Percentiles rank a stretch among this genome's conserved stretches.
phyloP scores from a whole-genome alignment of 2,797 vertebrate genomes.

The Aselliscus stoliczkanus region DNA sequence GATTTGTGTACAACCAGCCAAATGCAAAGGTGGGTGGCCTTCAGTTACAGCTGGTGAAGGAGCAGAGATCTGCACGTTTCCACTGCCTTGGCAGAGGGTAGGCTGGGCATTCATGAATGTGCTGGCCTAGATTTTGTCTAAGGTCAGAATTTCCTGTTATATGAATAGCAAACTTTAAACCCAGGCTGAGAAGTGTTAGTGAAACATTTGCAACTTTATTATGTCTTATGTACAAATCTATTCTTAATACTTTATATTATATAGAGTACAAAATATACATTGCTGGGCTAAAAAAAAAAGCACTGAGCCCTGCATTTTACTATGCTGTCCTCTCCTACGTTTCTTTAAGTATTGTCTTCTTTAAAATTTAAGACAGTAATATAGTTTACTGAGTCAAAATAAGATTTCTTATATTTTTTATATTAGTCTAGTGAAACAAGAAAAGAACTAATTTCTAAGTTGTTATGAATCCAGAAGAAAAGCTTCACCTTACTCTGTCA shows the following conservation, averaged over 20 bases:
- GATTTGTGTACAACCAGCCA: neutral
- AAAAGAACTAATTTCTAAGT: neutral
- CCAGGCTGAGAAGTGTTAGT: neutral
- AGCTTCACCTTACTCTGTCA: neutral
- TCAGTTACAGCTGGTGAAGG: neutral
- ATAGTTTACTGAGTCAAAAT: neutral
- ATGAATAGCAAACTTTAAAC: neutral
- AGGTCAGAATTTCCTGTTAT: neutral
- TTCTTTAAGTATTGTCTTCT: neutral
- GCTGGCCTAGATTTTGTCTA: neutral
- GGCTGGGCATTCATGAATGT: neutral
- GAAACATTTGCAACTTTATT: neutral
- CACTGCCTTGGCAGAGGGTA: neutral
- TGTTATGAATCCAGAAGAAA: neutral
- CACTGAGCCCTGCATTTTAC: neutral
- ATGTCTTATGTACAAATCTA: neutral
- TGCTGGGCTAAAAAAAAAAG: neutral
- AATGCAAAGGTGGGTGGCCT: neutral
- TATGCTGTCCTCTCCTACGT: neutral
- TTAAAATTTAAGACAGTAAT: neutral
- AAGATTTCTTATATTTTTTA: neutral
- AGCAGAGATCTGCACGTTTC: neutral
- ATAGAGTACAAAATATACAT: neutral
- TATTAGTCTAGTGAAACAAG: neutral
- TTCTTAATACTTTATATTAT: neutral